Percentiles rank a stretch among this genome's conserved stretches.
Evolutionary conservation across 2,797 vertebrate genomes (phyloP).

Genomic region (Sebastes wilsoni): DNA sequence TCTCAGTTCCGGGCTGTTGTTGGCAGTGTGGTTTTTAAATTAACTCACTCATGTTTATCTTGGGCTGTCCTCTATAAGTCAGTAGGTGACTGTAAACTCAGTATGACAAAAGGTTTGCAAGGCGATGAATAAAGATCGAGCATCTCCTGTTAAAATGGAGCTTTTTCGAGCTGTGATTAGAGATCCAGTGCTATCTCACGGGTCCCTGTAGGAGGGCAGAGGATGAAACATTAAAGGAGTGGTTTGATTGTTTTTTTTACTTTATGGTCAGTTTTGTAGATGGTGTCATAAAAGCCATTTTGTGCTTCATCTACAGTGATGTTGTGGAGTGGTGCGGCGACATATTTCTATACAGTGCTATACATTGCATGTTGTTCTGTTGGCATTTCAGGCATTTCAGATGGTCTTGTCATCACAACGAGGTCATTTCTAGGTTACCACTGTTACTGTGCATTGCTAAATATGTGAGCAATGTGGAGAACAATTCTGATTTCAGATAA

Average conservation of each 20-base stretch:
- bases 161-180: not conserved
- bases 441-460: not conserved
- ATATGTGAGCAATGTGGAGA: not conserved
- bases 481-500: not conserved
- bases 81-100: not conserved
- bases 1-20: not conserved
- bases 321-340: not conserved
- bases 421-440: constrained; percentile 12
- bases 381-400: constrained; percentile 59
- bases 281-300: not conserved
- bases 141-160: not conserved
- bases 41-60: constrained; percentile 2
- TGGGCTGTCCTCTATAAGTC: not conserved
- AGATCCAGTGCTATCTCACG: not conserved
- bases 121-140: not conserved
- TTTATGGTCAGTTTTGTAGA: constrained; percentile 2
- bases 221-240: constrained; percentile 1
- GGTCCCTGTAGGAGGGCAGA: not conserved
- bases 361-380: not conserved
- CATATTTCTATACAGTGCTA: not conserved
- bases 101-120: not conserved
- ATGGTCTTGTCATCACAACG: constrained; percentile 30
- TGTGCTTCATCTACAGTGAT: not conserved
- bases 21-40: not conserved
- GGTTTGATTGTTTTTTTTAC: not conserved